phyloP scores from a whole-genome alignment of 1,140 invertebrate species.

The Oryctes rhinoceros region DNA sequence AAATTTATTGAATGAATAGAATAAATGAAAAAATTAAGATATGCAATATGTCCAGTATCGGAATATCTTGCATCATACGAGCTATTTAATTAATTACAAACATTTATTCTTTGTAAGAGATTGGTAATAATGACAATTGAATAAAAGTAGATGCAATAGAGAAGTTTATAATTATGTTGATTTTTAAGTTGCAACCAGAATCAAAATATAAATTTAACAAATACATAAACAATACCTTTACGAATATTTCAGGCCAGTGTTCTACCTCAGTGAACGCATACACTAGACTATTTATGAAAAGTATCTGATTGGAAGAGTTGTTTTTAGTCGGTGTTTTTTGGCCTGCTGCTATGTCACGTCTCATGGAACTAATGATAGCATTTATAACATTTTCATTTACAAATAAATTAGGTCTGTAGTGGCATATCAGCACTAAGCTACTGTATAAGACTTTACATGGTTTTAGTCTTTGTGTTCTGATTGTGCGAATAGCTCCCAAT shows the following conservation, averaged over 20 bases:
- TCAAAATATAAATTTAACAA: background rate
- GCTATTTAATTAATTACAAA: too few species aligned
- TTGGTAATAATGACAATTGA: too few species aligned
- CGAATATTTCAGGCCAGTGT: slow-evolving; percentile 81
- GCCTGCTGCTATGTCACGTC: slow-evolving; percentile 76
- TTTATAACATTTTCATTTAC: slow-evolving; percentile 80
- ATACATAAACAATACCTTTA: slow-evolving; percentile 66
- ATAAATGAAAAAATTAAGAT: slow-evolving; percentile 39
- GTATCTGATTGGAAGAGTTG: slow-evolving; percentile 83
- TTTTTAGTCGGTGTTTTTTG: slow-evolving; percentile 76
- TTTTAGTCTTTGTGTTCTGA: slow-evolving; percentile 77
- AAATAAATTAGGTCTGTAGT: slow-evolving; percentile 81
- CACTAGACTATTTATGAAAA: slow-evolving; percentile 87
- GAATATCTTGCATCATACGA: too few species aligned
- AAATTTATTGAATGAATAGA: slow-evolving; percentile 20
- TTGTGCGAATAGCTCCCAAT: slow-evolving; percentile 71
- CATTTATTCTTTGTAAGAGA: too few species aligned
- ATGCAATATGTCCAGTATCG: too few species aligned
- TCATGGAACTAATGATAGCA: slow-evolving; percentile 83
- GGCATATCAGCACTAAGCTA: slow-evolving; percentile 82
- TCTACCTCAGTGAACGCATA: slow-evolving; percentile 80
- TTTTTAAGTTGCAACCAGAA: too few species aligned
- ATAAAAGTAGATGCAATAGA: too few species aligned
- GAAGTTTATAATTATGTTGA: too few species aligned
- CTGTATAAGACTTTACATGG: slow-evolving; percentile 82